phyloP scores from a whole-genome alignment of 2,113 vertebrate species.

The Shinisaurus crocodilurus region DNA sequence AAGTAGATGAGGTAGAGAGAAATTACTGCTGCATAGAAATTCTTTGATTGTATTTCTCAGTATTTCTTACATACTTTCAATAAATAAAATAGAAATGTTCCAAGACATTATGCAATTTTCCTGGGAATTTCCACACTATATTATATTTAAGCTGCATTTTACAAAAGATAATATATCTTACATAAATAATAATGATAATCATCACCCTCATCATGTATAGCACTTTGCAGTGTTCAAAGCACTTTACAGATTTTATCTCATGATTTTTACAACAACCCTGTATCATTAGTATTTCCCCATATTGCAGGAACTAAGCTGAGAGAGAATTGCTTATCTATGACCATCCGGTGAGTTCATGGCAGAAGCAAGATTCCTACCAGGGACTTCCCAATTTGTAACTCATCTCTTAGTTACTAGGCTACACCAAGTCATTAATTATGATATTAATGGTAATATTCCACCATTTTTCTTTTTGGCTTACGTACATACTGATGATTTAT shows the following conservation, averaged over 20 bases:
- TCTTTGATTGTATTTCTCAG: too few species aligned
- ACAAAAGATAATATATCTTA: neutral
- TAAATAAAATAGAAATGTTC: neutral
- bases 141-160: neutral
- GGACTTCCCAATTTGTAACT: neutral
- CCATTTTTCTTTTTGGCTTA: neutral
- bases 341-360: neutral
- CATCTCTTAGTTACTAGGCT: neutral
- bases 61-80: too few species aligned
- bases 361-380: neutral
- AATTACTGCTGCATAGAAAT: neutral
- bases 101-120: neutral
- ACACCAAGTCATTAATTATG: slow-evolving; percentile 1
- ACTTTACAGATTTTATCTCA: neutral
- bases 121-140: neutral
- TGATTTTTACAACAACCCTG: neutral
- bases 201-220: neutral
- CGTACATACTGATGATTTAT: neutral
- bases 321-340: neutral
- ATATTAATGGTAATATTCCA: neutral
- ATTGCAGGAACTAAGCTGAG: neutral
- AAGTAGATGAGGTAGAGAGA: neutral
- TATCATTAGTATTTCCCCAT: neutral
- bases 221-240: neutral
- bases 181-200: neutral